phyloP scores from a whole-genome alignment of 2,113 vertebrate species.

The Parus major region DNA sequence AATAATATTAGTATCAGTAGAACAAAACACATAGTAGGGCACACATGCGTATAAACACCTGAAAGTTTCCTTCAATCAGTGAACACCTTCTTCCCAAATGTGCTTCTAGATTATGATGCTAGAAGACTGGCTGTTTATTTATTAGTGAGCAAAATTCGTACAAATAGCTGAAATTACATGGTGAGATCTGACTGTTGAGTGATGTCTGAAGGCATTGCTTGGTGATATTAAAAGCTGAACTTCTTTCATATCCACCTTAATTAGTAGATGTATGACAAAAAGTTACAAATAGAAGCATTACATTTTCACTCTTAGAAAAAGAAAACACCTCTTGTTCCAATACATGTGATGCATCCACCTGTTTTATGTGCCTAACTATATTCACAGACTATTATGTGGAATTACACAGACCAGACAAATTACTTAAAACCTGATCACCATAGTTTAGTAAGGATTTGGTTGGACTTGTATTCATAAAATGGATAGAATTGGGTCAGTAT shows the following conservation, averaged over 20 bases:
- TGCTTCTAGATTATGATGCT: neutral
- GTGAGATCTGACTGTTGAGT: conserved; percentile 27
- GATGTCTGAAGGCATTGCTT: conserved; percentile 28
- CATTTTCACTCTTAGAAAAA: neutral
- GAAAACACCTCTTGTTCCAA: neutral
- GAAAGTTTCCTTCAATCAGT: neutral
- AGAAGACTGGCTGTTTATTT: neutral
- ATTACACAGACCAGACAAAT: neutral
- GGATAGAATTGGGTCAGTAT: neutral
- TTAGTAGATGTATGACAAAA: neutral
- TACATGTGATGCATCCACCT: neutral
- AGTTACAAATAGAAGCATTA: neutral
- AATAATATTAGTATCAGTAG: neutral
- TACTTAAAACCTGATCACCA: neutral
- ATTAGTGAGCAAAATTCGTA: neutral
- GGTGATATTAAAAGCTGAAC: neutral
- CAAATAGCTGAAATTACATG: neutral
- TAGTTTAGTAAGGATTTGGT: neutral
- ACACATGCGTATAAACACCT: neutral
- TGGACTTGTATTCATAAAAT: neutral
- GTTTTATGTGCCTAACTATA: neutral
- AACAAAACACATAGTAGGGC: neutral
- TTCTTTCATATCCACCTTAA: neutral
- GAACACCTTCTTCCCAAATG: neutral
- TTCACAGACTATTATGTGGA: neutral